A percentile compares a stretch with the other conserved stretches of the same genome.
These are phyloP conservation scores for Ceratothoa steindachneri DNA, from an alignment of 2,888 invertebrate species.

Conservation along the genomic window DNA sequence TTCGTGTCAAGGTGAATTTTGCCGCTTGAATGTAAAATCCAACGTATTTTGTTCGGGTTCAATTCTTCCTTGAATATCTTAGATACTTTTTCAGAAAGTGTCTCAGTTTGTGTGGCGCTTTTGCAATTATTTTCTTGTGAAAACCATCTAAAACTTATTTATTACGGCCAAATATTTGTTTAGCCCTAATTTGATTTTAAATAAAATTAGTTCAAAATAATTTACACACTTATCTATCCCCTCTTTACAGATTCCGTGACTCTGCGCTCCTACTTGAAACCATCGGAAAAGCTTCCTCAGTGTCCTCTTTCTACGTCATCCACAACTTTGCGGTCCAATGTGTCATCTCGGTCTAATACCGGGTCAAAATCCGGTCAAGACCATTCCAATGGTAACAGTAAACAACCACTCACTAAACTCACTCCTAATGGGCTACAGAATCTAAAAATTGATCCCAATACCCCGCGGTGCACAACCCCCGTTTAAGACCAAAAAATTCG, in stretches of 20 bases:
- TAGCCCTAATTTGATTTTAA: neutral
- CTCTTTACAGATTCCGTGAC: neutral
- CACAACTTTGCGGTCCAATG: neutral
- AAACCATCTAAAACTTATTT: neutral
- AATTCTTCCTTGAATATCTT: no score
- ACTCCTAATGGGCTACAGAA: neutral
- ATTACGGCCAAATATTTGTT: neutral
- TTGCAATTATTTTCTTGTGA: neutral
- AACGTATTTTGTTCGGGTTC: no score
- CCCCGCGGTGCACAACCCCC: neutral
- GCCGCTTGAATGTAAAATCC: no score
- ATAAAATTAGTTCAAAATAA: neutral
- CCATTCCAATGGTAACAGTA: neutral
- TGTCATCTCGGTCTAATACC: neutral
- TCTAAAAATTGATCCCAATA: neutral
- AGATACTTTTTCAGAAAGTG: no score
- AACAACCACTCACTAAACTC: neutral
- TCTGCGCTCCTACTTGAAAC: neutral
- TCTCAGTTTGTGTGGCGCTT: no score
- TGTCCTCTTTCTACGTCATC: neutral
- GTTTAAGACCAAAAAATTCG: neutral
- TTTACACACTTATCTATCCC: neutral
- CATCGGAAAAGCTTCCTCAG: neutral
- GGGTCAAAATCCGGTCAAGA: neutral
- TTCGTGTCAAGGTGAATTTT: no score